Evolutionary conservation across 2,113 vertebrate species (phyloP).

Genomic region (Sterna hirundo): DNA sequence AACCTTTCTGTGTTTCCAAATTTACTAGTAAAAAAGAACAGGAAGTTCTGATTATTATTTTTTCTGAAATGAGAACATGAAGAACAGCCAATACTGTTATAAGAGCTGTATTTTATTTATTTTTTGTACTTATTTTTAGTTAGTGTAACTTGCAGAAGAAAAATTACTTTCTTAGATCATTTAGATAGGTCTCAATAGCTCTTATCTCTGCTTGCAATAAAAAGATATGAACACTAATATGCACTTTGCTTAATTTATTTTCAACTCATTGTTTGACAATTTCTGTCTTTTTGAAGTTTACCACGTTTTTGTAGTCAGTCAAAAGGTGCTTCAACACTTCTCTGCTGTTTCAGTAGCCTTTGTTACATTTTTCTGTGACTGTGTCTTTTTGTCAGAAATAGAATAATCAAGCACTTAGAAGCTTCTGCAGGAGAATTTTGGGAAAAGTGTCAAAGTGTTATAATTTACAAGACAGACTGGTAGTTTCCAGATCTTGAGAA

Average conservation of each 20-base stretch:
- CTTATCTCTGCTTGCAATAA: background rate
- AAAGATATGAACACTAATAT: background rate
- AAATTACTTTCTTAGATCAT: background rate
- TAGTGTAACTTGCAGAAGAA: background rate
- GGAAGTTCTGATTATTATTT: constrained; percentile 1
- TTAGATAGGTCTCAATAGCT: background rate
- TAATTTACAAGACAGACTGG: background rate
- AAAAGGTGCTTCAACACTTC: background rate
- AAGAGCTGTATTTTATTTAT: background rate
- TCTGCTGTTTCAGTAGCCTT: background rate
- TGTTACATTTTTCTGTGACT: background rate
- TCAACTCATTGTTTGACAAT: background rate
- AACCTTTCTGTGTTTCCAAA: constrained; percentile 1
- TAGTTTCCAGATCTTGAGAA: background rate
- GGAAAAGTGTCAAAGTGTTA: background rate
- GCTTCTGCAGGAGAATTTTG: background rate
- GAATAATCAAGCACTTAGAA: background rate
- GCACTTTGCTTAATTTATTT: background rate
- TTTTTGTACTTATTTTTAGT: background rate
- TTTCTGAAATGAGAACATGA: background rate
- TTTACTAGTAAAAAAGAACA: background rate
- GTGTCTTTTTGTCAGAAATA: background rate
- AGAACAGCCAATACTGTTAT: constrained; percentile 8
- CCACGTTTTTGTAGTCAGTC: background rate
- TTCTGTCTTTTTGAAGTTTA: background rate